phyloP scores from a whole-genome alignment of 1,140 invertebrate species.

The Plodia interpunctella region DNA sequence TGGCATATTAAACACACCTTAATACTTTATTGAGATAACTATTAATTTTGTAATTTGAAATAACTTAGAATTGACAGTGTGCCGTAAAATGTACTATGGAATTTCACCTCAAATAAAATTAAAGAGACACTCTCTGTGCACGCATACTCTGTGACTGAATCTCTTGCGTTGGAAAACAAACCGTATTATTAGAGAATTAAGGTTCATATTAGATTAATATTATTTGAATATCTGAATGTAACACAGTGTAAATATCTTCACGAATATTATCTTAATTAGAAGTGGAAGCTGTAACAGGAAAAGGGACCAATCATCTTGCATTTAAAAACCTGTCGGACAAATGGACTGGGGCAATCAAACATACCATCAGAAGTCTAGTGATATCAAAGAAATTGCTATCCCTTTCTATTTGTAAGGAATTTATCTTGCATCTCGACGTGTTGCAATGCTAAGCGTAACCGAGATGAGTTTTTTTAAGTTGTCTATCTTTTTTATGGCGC shows the following conservation, averaged over 20 bases:
- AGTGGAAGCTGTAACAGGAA: constrained; percentile 9
- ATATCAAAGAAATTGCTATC: neutral
- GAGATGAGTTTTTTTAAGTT: neutral
- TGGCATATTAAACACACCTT: constrained; percentile 4
- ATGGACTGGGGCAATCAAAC: constrained; percentile 27
- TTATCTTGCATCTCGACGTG: neutral
- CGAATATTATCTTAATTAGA: constrained; percentile 10
- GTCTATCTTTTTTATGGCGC: neutral
- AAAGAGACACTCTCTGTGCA: neutral
- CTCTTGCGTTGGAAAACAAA: neutral
- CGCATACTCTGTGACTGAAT: neutral
- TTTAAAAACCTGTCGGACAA: constrained; percentile 11
- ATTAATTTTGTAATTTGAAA: neutral
- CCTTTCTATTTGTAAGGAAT: neutral
- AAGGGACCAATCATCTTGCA: constrained; percentile 7
- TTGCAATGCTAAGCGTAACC: neutral
- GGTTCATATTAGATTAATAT: neutral
- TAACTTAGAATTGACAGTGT: neutral
- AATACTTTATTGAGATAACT: neutral
- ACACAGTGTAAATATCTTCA: constrained; percentile 8
- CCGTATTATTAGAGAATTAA: neutral
- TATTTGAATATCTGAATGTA: neutral
- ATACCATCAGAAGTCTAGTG: constrained; percentile 24
- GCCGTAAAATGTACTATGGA: neutral
- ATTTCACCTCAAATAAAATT: constrained; percentile 2